phyloP scores from a whole-genome alignment of 2,113 vertebrate species.

The Polypterus senegalus region DNA sequence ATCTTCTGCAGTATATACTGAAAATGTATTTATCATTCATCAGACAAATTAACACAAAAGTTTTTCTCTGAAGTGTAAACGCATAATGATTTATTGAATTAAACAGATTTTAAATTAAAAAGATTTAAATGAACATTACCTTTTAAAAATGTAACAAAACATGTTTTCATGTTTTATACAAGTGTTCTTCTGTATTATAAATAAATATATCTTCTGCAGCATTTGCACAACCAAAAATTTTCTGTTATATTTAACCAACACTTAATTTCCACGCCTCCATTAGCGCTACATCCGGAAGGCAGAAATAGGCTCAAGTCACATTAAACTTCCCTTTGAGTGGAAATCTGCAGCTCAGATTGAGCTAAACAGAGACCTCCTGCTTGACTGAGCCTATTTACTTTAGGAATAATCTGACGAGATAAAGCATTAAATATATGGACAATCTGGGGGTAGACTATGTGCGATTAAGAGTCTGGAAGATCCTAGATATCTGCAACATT shows the following conservation, averaged over 20 bases:
- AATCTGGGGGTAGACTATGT: conserved; percentile 45
- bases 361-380: neutral
- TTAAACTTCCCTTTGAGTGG: conserved; percentile 15
- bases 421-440: neutral
- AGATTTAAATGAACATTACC: neutral
- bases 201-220: conserved; percentile 40
- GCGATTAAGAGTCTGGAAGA: conserved; percentile 97
- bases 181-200: conserved; percentile 52
- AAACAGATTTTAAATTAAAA: conserved; percentile 38
- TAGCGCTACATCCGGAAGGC: conserved; percentile 37
- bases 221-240: conserved; percentile 23
- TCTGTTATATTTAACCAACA: conserved; percentile 21
- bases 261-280: conserved; percentile 13
- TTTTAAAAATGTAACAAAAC: conserved; percentile 28
- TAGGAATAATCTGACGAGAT: neutral
- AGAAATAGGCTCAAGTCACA: conserved; percentile 24
- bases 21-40: too few species aligned
- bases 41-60: too few species aligned
- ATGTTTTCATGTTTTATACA: conserved; percentile 43
- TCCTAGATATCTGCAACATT: conserved; percentile 96
- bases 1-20: too few species aligned
- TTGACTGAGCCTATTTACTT: conserved; percentile 17
- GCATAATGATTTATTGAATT: conserved; percentile 27
- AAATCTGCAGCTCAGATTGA: neutral
- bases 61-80: too few species aligned